Base-by-base conservation (phyloP, 2,113 vertebrate genomes). In the Sclerurus mexicanus region DNA sequence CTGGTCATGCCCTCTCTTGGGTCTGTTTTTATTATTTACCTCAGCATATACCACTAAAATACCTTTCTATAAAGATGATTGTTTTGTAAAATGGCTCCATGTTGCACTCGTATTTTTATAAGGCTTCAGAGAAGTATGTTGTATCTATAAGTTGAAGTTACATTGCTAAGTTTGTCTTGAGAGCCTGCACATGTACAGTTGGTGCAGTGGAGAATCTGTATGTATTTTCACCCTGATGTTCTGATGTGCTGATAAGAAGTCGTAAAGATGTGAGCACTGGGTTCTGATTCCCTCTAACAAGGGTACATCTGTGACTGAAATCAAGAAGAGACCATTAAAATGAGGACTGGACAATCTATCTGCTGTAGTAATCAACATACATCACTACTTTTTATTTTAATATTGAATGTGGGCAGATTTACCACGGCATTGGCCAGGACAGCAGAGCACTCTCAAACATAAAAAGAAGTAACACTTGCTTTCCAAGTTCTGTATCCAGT, bases 61-160 rank as follows among this genome's bases (percentile, higher is more conserved):
- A 94, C 55, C 92, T 97, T 97, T 97, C 68, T 97, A 95, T 94
- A 96, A 89, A 93, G 66, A 96, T 30, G 53, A 84, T 90, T 96
- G 87, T 97, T 98, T 97, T 97, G 87, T 97, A 97, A 97, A 95
- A 93, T 75, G 94, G 80, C 93, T 97, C 53, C 89, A 83, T 90
- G 90, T 94, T 96, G 84, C 75, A 73, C 94, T 97, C 86, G 77
- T 95, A 84, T 96, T 97, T 97, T 95, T 95, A 40, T 89, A 96
- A 96, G 68, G 83, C 84, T 95, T 92, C 46, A 90, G 94, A 97
- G 94, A 91, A 95, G 79, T 84, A 49, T 85, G 53, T 64, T 82
- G 31, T 64, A 47, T 83, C 63, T 77, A 33, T 83, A 27, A 18
- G 39, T 37, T 86, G 85, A 82, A 88, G 89, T 92, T 87, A 56